phyloP scores from a whole-genome alignment of 2,888 invertebrate species.

The Halictus quadricinctus region DNA sequence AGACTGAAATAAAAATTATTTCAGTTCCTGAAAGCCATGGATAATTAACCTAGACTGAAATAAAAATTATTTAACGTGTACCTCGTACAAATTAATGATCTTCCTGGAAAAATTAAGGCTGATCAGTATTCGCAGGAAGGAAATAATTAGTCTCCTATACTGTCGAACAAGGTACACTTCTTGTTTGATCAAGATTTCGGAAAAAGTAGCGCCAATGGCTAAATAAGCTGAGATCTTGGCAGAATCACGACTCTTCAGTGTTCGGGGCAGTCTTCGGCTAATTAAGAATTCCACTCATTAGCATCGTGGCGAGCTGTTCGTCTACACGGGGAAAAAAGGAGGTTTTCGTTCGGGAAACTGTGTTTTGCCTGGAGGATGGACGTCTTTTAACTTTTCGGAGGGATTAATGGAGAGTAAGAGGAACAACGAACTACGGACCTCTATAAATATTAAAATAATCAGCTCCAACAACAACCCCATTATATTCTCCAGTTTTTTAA shows the following conservation, averaged over 20 bases:
- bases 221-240: slow-evolving; percentile 62
- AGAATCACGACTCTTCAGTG: slow-evolving; percentile 36
- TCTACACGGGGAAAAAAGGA: slow-evolving; percentile 14
- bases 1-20: no score
- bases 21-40: no score
- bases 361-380: slow-evolving; percentile 20
- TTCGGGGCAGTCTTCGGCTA: slow-evolving; percentile 30
- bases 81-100: slow-evolving; percentile 32
- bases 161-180: slow-evolving; percentile 37
- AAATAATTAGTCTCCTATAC: slow-evolving; percentile 58
- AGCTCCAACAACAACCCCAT: not conserved
- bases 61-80: no score
- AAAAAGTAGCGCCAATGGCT: slow-evolving; percentile 48
- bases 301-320: slow-evolving; percentile 36
- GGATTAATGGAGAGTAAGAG: not conserved
- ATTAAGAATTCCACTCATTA: slow-evolving; percentile 62
- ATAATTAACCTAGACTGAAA: no score
- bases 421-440: not conserved
- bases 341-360: slow-evolving; percentile 38
- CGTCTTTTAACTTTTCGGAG: not conserved
- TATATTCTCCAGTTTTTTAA: not conserved
- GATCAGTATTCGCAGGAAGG: slow-evolving; percentile 52
- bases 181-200: slow-evolving; percentile 29
- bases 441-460: not conserved
- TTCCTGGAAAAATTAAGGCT: slow-evolving; percentile 33